Base-by-base conservation (phyloP, 2,888 invertebrate genomes). In the Drosophila nr. fundita region DNA sequence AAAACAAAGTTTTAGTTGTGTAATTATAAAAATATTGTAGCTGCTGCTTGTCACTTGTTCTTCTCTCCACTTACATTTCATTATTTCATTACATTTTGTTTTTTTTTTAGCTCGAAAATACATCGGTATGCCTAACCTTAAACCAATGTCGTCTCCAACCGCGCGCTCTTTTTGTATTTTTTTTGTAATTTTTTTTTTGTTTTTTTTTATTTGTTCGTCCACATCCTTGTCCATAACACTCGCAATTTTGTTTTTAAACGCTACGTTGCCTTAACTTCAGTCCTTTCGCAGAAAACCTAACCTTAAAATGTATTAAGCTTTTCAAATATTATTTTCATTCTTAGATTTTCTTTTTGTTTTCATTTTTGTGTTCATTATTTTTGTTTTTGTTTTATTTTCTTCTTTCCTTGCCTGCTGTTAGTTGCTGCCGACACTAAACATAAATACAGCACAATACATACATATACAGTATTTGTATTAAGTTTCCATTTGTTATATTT, bases 211-310 rank as follows among this genome's bases (percentile, higher is more conserved):
- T 29, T 34, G 50, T 69, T 70, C 82, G 85, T 82, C 55, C 80
- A 88, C 89, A 64, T 82, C 82, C 82, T 86, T 86, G 76, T 89
- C 87, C 88, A 87, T 83, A 88, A 90, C 89, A 88, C 90, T 79
- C 87, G 80, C 79, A 81, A 90, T 85, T 90, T 89, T 82, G 81
- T 79, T 80, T 89, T 84, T 92, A 89, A 90, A 88, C 90, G 86
- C 92, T 91, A 91, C 83, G 80, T 91, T 91, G 89, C 92, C 91
- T 91, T 91, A 89, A 90, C 85, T 90, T 91, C 91, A 91, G 92
- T 91, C 91, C 91, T 89, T 92, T 91, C 86, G 88, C 87, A 90
- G 87, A 87, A 87, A 87, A 90, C 85, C 87, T 87, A 89, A 89
- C 77, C 90, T 90, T 87, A 90, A 80, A 83, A 83, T 82, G 89